Conservation (phyloP, 1,140 invertebrate genomes). For the Himalopsyche phryganea region DNA sequence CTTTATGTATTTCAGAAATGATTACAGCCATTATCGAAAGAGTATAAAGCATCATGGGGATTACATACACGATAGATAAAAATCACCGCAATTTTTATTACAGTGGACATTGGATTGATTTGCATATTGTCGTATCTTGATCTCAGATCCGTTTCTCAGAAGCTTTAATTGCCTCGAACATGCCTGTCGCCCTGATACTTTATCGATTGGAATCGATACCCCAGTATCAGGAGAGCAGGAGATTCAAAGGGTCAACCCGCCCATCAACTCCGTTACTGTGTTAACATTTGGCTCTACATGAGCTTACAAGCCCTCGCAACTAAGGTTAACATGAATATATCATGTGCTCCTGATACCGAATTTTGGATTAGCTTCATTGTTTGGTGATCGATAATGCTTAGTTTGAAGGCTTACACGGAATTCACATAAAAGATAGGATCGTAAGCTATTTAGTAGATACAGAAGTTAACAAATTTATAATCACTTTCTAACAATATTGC, state of each 20-base stretch:
- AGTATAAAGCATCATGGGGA: background rate
- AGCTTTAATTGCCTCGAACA: constrained; percentile 16
- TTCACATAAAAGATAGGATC: too few species aligned
- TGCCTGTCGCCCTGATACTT: constrained; percentile 12
- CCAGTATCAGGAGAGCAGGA: constrained; percentile 3
- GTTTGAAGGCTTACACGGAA: too few species aligned
- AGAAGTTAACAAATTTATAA: too few species aligned
- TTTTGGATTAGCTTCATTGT: too few species aligned
- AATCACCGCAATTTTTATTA: background rate
- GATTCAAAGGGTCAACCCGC: constrained; percentile 6
- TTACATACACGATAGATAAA: background rate
- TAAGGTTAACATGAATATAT: background rate
- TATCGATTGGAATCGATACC: constrained; percentile 3
- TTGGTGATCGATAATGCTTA: too few species aligned
- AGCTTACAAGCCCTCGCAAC: background rate
- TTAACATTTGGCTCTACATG: constrained; percentile 6
- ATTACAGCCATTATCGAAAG: too few species aligned
- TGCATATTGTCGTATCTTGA: constrained; percentile 5
- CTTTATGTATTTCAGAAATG: too few species aligned
- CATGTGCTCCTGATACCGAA: too few species aligned
- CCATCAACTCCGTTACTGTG: constrained; percentile 1
- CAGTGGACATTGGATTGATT: constrained; percentile 6
- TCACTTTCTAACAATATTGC: too few species aligned
- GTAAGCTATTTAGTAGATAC: too few species aligned
- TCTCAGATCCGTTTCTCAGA: constrained; percentile 15